These are phyloP conservation scores for Scomber japonicus DNA, from an alignment of 2,113 vertebrate species.

Conservation along the genomic window DNA sequence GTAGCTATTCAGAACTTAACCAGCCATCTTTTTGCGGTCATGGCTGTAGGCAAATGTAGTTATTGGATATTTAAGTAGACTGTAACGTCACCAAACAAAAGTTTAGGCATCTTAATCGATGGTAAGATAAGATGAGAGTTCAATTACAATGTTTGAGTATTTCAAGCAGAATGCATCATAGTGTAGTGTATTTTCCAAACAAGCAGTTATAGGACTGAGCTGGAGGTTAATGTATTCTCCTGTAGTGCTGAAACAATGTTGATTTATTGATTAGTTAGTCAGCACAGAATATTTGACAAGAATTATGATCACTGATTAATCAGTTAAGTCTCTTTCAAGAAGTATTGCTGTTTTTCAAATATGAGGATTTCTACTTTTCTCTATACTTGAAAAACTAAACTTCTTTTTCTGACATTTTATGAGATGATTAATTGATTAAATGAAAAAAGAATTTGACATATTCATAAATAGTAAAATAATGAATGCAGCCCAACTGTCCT, in stretches of 20 bases:
- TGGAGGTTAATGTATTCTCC: not conserved
- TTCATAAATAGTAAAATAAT: too few species aligned
- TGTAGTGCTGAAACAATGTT: not conserved
- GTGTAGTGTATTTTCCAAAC: not conserved
- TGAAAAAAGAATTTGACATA: too few species aligned
- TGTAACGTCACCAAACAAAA: constrained; percentile 88
- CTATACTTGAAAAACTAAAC: too few species aligned
- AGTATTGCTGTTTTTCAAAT: too few species aligned
- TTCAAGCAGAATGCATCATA: not conserved
- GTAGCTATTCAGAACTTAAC: constrained; percentile 88
- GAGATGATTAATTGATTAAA: too few species aligned
- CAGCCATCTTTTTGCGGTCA: constrained; percentile 82
- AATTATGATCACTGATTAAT: not conserved
- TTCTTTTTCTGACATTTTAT: too few species aligned
- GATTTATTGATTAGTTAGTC: not conserved
- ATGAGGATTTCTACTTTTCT: too few species aligned
- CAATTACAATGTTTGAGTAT: constrained; percentile 17
- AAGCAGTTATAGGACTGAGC: not conserved
- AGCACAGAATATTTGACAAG: not conserved
- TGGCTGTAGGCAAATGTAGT: constrained; percentile 87
- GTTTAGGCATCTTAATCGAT: constrained; percentile 85
- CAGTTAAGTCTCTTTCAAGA: too few species aligned
- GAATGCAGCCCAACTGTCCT: too few species aligned
- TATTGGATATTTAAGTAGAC: constrained; percentile 83
- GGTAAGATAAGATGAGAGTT: constrained; percentile 29